Percentiles rank a stretch among this genome's conserved stretches.
phyloP scores from a whole-genome alignment of 2,797 vertebrate genomes.

The Podarcis siculus region DNA sequence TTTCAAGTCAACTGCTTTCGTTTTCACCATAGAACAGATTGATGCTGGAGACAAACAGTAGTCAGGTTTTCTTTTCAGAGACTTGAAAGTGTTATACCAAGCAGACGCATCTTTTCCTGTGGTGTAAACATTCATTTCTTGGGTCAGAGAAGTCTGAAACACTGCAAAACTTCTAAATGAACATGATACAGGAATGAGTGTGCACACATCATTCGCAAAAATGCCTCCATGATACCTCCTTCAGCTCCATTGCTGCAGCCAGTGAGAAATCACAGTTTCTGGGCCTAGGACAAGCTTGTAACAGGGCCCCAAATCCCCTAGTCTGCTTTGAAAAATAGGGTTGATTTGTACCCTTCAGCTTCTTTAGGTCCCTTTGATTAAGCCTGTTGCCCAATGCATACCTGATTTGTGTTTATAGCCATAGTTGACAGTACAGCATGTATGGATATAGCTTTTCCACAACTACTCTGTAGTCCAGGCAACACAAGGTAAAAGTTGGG shows the following conservation, averaged over 20 bases:
- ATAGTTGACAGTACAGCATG: no score
- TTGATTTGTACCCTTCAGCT: background rate
- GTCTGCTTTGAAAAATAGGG: background rate
- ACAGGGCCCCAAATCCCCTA: background rate
- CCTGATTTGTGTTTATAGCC: background rate
- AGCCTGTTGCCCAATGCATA: background rate
- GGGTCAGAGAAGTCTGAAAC: background rate
- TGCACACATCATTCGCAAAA: background rate
- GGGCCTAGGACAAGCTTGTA: background rate
- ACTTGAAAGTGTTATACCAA: background rate
- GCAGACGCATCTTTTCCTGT: slow-evolving; percentile 1
- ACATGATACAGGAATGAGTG: background rate
- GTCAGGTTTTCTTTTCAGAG: background rate
- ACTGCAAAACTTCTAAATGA: background rate
- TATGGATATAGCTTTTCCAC: background rate
- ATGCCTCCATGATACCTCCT: background rate
- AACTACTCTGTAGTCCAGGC: background rate
- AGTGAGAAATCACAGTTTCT: background rate
- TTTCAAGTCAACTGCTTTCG: background rate
- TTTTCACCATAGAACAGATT: background rate
- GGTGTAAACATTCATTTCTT: background rate
- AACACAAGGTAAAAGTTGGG: no score
- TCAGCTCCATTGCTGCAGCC: background rate
- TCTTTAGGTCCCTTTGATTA: background rate
- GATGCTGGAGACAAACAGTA: background rate